Evolutionary conservation across 2,113 vertebrate species (phyloP), one percentile per base, ranked within the genome.

Genomic region (Epinephelus cyanopodus): DNA sequence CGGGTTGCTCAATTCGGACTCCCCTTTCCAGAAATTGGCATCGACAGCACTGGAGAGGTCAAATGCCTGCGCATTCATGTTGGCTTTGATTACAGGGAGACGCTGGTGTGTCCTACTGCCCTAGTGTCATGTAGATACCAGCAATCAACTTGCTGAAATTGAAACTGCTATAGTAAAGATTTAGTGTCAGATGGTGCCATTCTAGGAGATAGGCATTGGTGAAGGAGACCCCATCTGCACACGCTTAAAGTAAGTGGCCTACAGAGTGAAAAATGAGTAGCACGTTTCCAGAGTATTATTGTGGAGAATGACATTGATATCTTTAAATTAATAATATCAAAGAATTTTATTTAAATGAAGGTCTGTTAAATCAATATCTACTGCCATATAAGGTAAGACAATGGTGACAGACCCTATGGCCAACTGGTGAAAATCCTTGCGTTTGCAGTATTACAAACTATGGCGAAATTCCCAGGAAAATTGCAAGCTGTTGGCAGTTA

Each of bases 91-190:
- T 93, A 85, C 92, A 77, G 73, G 69, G 70, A 79, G 58, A 65
- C 21, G 63, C 52, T 25, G 53, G 67, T 19, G 68, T 91, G 92
- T 77, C 92, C 90, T 61, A 87, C 87, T 93, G 85, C 87, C 87
- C 92, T 65, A 88, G 81, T 89, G 71, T 88, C 70, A 52, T 75
- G n/a, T 58, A 73, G 39, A 61, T 63, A 71, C 58, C 29, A 79
- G 68, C 69, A 52, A 62, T 68, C 74, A 29, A 48, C 64, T 63
- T 52, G 68, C 48, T 64, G 65, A 87, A 76, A 71, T 67, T 61
- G 33, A 47, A 90, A 69, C 67, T 21, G 53, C 29, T 82, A 1
- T 12, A n/a, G 58, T 39, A 19, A 61, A 84, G 37, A 64, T 47
- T 78, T 17, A 11, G 69, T 64, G 54, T 45, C 37, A 3, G 29